Percentiles rank a stretch among this genome's conserved stretches.
These are phyloP conservation scores for Chirona hameri DNA, from an alignment of 2,888 invertebrate genomes.

Conservation along the genomic window DNA sequence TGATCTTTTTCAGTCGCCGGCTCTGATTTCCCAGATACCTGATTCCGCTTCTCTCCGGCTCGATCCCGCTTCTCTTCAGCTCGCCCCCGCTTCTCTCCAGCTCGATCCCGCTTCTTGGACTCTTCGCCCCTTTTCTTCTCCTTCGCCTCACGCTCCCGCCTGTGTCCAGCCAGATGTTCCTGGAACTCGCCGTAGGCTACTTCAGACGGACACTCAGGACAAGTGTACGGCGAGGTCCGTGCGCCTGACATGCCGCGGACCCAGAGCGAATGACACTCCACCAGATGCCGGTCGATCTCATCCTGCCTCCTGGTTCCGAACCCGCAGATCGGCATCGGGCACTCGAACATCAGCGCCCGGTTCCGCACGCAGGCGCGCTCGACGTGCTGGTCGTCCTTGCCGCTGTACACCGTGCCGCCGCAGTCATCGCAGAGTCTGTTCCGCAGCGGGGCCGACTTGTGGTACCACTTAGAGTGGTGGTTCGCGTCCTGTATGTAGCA, in stretches of 20 bases:
- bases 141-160: background rate
- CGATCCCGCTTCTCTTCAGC: too few species aligned
- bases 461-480: background rate
- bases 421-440: background rate
- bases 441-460: background rate
- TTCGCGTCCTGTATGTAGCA: background rate
- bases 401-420: background rate
- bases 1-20: too few species aligned
- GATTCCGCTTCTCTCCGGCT: too few species aligned
- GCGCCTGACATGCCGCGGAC: background rate
- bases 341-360: background rate
- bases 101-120: too few species aligned
- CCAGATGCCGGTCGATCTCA: background rate
- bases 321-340: slow-evolving; percentile 9
- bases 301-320: background rate
- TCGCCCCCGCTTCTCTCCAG: too few species aligned
- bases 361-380: background rate
- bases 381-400: background rate
- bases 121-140: background rate
- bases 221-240: background rate
- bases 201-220: background rate
- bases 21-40: too few species aligned
- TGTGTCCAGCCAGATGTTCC: background rate
- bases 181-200: background rate
- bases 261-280: slow-evolving; percentile 6